Conservation (phyloP, 1,140 invertebrate genomes). For the Lanistes nyassanus region DNA sequence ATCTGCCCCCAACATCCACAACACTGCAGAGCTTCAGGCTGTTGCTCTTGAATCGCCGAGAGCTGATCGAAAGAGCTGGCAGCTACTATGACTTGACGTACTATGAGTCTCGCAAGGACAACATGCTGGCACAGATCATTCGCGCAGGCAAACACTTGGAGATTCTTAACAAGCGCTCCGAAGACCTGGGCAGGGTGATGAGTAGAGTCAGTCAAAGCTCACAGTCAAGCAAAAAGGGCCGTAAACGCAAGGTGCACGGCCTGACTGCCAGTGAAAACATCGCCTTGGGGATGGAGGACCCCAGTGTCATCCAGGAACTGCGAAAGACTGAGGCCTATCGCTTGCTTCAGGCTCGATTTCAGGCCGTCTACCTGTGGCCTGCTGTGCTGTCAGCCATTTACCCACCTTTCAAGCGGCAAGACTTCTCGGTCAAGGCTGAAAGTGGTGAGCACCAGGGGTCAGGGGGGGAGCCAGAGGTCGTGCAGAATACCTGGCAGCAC, state of each 20-base stretch:
- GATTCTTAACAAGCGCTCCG: conserved; percentile 23
- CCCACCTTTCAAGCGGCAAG: conserved; percentile 26
- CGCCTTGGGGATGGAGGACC: no score
- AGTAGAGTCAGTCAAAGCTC: conserved; percentile 1
- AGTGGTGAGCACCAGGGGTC: no score
- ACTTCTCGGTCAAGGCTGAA: conserved; percentile 12
- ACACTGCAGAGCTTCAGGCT: conserved; percentile 25
- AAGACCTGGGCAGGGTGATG: conserved; percentile 15
- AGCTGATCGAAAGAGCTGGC: conserved; percentile 29
- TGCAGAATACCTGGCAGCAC: no score
- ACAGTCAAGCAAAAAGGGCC: background rate
- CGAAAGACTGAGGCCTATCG: conserved; percentile 36
- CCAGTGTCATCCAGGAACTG: background rate
- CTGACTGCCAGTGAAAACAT: no score
- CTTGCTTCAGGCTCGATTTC: conserved; percentile 43
- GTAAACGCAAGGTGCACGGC: conserved; percentile 1
- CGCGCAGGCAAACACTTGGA: conserved; percentile 3
- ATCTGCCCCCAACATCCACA: conserved; percentile 31
- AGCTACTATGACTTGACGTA: conserved; percentile 2
- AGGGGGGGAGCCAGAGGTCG: no score
- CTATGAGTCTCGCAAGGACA: conserved; percentile 5
- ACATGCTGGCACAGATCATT: background rate
- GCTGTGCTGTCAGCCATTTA: conserved; percentile 42
- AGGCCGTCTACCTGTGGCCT: conserved; percentile 47
- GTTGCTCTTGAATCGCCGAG: conserved; percentile 28